Evolutionary conservation across 2,888 invertebrate genomes (phyloP).

Genomic region (Hylaea fasciaria): DNA sequence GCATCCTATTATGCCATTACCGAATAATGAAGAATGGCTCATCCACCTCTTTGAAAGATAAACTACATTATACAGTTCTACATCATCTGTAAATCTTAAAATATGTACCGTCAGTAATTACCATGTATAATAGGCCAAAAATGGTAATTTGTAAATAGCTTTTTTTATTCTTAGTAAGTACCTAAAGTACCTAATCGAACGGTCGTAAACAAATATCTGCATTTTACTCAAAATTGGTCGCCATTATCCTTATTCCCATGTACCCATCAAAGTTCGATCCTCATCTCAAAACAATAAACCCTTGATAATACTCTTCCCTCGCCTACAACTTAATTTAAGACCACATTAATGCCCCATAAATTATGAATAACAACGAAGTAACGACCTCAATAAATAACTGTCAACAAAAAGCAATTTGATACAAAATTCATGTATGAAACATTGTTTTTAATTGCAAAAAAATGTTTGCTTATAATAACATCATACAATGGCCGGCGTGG

Average conservation of each 20-base stretch:
- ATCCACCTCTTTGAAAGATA: not conserved
- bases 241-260: constrained; percentile 17
- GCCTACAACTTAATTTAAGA: constrained; percentile 41
- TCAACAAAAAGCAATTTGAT: constrained; percentile 48
- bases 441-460: constrained; percentile 54
- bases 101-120: too few relatives aligned
- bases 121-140: too few relatives aligned
- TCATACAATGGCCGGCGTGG: constrained; percentile 43
- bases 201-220: constrained; percentile 9
- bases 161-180: too few relatives aligned
- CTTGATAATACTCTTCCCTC: constrained; percentile 23
- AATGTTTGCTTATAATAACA: constrained; percentile 49
- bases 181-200: not conserved
- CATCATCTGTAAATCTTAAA: too few relatives aligned
- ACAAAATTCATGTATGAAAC: constrained; percentile 54
- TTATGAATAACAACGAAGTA: constrained; percentile 32
- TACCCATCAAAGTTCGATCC: constrained; percentile 24
- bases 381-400: constrained; percentile 39
- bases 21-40: not conserved
- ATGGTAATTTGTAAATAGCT: too few relatives aligned
- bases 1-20: too few relatives aligned
- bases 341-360: constrained; percentile 35
- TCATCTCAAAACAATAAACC: constrained; percentile 31
- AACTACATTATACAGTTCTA: too few relatives aligned
- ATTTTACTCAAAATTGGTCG: constrained; percentile 2